Evolutionary conservation across 2,113 vertebrate species (phyloP).

Genomic region (Onychostoma macrolepis): DNA sequence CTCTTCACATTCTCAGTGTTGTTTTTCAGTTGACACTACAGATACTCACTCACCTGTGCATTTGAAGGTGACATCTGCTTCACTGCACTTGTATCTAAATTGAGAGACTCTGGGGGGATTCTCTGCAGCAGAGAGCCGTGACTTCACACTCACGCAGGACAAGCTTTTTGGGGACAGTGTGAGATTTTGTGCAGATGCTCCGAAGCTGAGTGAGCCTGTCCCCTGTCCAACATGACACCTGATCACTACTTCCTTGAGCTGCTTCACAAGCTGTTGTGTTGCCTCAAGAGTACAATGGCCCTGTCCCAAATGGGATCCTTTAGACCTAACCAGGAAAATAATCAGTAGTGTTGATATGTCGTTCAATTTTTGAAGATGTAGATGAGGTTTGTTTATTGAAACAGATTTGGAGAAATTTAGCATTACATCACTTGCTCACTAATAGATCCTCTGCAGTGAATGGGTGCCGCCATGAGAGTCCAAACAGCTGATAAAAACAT

Average conservation of each 20-base stretch:
- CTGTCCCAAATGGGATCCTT: background rate
- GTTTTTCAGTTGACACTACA: background rate
- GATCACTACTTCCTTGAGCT: background rate
- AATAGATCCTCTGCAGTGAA: too few species aligned
- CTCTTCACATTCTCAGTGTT: background rate
- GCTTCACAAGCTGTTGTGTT: background rate
- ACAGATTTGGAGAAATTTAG: too few species aligned
- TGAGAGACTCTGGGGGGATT: constrained; percentile 10
- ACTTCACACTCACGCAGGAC: background rate
- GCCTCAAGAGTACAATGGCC: background rate
- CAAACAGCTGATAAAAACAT: too few species aligned
- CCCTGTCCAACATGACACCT: background rate
- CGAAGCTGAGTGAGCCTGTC: background rate
- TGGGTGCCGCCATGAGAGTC: too few species aligned
- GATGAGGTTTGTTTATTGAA: too few species aligned
- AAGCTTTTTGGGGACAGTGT: background rate
- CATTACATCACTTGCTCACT: too few species aligned
- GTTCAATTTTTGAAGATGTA: too few species aligned
- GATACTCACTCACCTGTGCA: background rate
- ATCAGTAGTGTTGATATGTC: too few species aligned
- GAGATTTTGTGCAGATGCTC: constrained; percentile 24
- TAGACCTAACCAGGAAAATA: background rate
- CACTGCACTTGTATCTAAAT: constrained; percentile 19
- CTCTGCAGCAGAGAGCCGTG: constrained; percentile 14
- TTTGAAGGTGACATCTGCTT: constrained; percentile 31